Evolutionary conservation across 37 sponge, comb jelly and placozoan genomes (phyloP).

Genomic region (Cladorhizidae sp.): DNA sequence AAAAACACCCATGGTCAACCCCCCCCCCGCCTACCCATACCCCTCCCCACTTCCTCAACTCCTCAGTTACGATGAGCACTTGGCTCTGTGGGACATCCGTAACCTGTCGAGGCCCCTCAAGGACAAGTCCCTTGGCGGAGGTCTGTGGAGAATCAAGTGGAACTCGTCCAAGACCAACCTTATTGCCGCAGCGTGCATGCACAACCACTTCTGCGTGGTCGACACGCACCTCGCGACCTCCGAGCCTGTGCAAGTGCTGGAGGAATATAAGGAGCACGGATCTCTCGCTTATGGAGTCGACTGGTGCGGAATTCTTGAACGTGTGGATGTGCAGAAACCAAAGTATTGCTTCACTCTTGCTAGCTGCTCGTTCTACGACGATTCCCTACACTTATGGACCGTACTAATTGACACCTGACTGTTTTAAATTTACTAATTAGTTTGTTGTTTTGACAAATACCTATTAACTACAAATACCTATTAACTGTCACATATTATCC

Average conservation of each 20-base stretch:
- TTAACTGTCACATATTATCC: too few relatives aligned
- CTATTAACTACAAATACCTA: too few relatives aligned
- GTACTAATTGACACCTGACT: not conserved
- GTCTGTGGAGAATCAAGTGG: slow-evolving; percentile 94
- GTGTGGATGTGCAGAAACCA: not conserved
- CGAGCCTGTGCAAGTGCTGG: slow-evolving; percentile 22
- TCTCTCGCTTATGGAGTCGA: slow-evolving; percentile 85
- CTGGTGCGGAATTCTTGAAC: slow-evolving; percentile 48
- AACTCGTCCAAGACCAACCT: slow-evolving; percentile 38
- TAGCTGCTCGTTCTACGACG: slow-evolving; percentile 89
- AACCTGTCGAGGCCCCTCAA: slow-evolving; percentile 57
- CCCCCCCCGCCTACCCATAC: too few relatives aligned
- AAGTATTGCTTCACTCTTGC: slow-evolving; percentile 35
- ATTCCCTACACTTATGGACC: slow-evolving; percentile 81
- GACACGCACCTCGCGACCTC: slow-evolving; percentile 7
- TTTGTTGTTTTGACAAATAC: too few relatives aligned
- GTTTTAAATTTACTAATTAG: not conserved
- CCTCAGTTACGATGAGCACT: slow-evolving; percentile 83
- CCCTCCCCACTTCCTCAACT: not conserved
- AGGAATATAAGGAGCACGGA: slow-evolving; percentile 46
- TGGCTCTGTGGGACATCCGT: slow-evolving; percentile 78
- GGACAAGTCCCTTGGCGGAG: slow-evolving; percentile 74
- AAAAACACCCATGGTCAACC: too few relatives aligned
- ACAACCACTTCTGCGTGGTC: slow-evolving; percentile 59
- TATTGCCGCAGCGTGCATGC: slow-evolving; percentile 72